Percentiles rank a stretch among this genome's conserved stretches.
Conservation (phyloP, 2,888 invertebrate genomes). For the Gibbula magus region DNA sequence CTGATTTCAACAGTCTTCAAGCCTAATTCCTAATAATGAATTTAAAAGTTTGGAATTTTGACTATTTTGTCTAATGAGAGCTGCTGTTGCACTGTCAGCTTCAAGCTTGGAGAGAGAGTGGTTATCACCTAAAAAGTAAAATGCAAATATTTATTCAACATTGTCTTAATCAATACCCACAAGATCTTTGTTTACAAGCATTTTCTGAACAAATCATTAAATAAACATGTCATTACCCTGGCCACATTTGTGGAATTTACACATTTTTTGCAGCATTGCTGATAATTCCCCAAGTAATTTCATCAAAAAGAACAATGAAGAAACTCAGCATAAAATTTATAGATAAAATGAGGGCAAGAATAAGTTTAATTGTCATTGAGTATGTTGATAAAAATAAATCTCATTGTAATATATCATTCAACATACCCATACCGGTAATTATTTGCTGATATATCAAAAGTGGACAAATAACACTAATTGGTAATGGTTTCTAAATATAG, state of each 20-base stretch:
- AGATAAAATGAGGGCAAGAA: too few relatives aligned
- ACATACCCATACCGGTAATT: too few relatives aligned
- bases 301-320: background rate
- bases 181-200: conserved; percentile 11
- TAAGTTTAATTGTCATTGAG: too few relatives aligned
- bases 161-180: conserved; percentile 24
- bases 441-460: too few relatives aligned
- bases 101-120: background rate
- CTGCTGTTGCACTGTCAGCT: background rate
- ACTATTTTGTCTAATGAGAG: conserved; percentile 5
- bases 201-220: conserved; percentile 22
- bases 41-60: background rate
- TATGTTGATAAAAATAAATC: too few relatives aligned
- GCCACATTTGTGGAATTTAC: conserved; percentile 8
- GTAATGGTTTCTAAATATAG: too few relatives aligned
- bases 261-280: background rate
- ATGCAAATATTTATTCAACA: conserved; percentile 16
- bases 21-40: too few relatives aligned
- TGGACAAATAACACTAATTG: too few relatives aligned
- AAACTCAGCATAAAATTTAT: background rate
- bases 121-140: conserved; percentile 16
- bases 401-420: too few relatives aligned
- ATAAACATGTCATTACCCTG: conserved; percentile 19
- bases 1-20: too few relatives aligned
- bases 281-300: background rate